Evolutionary conservation across 1,140 invertebrate genomes (phyloP), one percentile per base, ranked within the genome.

Genomic region (Drosophila chauvacae): DNA sequence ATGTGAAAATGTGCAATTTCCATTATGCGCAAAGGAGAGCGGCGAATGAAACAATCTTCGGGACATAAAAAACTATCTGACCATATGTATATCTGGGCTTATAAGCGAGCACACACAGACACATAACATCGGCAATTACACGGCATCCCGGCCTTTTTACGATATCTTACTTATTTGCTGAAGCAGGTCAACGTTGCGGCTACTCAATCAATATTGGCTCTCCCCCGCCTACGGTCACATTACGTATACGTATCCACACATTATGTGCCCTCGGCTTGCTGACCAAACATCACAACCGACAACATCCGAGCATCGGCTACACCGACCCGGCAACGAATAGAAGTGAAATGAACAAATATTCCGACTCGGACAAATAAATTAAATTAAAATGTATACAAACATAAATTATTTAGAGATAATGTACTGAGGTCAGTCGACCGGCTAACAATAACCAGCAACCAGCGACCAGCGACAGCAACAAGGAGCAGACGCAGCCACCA

Each of bases 391-490:
- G 84, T 87, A 87, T 88, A 87, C 84, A 87, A 88, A 87, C 84
- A 87, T 87, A 87, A 87, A 87, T 87, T 87, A 87, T 87, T 87
- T 87, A 87, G 84, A 87, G 84, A 88, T 87, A 87, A 87, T 87
- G 84, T 88, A 87, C 84, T 88, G 63, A 72, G 75, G 76, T 57
- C 70, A 72, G 70, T 72, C 68, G 70, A 72, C 37, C 70, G 56
- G 55, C 70, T 72, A 72, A 72, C 70, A 72, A 72, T 72, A 72
- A 60, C 70, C 70, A 69, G 62, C 57, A 69, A 37, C 42, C 73
- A 61, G 26, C 69, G 45, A 5, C 23, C n/a, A 55, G 33, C 47
- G 47, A n/a, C 51, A 37, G 53, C 51, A 56, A 39, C 53, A 56
- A 45, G 57, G 39, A 53, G 62, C 57, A 42, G 35, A 60, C 62